phyloP scores from a whole-genome alignment of 2,113 vertebrate genomes.

The Etheostoma spectabile region DNA sequence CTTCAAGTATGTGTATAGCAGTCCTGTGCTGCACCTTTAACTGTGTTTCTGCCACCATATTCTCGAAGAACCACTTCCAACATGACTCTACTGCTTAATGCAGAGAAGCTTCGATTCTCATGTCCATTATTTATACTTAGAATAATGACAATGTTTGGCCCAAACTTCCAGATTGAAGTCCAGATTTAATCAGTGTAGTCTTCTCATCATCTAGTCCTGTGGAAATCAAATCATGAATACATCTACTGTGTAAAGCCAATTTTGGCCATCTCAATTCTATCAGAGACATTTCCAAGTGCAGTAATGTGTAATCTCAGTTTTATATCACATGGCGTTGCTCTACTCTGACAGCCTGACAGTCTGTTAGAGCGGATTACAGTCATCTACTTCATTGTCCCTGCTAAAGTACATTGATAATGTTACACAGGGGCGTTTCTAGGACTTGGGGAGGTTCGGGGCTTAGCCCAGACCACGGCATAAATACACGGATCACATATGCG shows the following conservation, averaged over 20 bases:
- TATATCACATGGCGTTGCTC: slow-evolving; percentile 17
- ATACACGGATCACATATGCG: too few relatives aligned
- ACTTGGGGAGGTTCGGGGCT: too few relatives aligned
- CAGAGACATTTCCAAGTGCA: slow-evolving; percentile 15
- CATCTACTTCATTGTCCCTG: slow-evolving; percentile 19
- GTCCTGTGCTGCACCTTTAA: background rate
- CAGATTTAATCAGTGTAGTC: background rate
- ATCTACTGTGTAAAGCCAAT: background rate
- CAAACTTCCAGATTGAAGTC: background rate
- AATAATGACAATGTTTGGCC: background rate
- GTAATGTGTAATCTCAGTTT: background rate
- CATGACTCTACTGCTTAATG: background rate
- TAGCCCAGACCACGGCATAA: too few relatives aligned
- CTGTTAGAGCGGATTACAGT: slow-evolving; percentile 14
- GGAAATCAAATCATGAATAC: background rate
- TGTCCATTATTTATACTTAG: background rate
- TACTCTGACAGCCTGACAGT: slow-evolving; percentile 28
- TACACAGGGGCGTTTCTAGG: background rate
- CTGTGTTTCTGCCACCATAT: background rate
- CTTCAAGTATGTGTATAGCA: background rate
- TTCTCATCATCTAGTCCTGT: background rate
- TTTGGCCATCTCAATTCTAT: slow-evolving; percentile 2
- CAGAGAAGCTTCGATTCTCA: background rate
- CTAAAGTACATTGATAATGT: slow-evolving; percentile 48
- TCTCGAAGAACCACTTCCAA: background rate